phyloP scores from a whole-genome alignment of 2,888 invertebrate genomes.

The Magallana nippona region DNA sequence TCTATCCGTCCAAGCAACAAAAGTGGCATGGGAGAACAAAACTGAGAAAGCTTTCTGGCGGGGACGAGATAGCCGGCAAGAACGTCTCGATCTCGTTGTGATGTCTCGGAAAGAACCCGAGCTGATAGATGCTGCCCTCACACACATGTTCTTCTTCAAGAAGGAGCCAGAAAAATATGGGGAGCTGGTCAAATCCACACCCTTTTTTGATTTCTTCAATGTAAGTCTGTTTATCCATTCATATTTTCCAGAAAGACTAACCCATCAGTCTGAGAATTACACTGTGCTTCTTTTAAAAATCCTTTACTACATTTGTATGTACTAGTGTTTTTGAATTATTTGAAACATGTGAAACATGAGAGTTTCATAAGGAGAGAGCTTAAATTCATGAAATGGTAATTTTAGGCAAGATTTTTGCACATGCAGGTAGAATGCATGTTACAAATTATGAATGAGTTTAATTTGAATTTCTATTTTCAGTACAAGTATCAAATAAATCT shows the following conservation, averaged over 20 bases:
- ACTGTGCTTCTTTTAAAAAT: no score
- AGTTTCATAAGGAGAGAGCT: no score
- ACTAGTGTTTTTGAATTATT: no score
- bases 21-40: conserved; percentile 87
- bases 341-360: no score
- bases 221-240: conserved; percentile 81
- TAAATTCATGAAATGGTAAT: no score
- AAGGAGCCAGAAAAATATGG: conserved; percentile 92
- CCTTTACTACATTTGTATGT: no score
- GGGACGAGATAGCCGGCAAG: conserved; percentile 93
- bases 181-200: conserved; percentile 90
- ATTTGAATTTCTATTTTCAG: conserved; percentile 82
- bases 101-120: conserved; percentile 88
- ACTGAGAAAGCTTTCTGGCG: conserved; percentile 91
- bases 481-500: conserved; percentile 96
- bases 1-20: conserved; percentile 91
- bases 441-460: no score
- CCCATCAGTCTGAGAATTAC: no score
- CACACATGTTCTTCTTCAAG: conserved; percentile 97
- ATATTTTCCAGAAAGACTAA: no score
- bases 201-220: conserved; percentile 96
- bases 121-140: conserved; percentile 93
- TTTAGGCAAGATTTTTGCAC: background rate
- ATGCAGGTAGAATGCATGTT: no score
- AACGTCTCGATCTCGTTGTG: conserved; percentile 90